Percentiles rank a stretch among this genome's conserved stretches.
Conservation (phyloP, 2,797 vertebrate genomes). For the Diglossa cyanea region DNA sequence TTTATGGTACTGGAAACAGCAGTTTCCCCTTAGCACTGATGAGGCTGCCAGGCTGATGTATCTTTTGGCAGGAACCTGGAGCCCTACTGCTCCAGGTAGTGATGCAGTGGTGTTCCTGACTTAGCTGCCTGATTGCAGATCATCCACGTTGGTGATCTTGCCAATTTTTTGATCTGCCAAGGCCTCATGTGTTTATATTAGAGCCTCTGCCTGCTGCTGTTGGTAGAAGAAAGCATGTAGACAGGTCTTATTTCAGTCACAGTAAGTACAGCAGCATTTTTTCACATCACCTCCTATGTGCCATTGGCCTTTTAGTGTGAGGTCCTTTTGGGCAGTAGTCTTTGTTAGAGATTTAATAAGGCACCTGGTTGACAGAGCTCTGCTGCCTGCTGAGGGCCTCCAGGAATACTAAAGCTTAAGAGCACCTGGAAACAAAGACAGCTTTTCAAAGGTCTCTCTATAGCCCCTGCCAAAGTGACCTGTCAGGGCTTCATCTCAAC, state of each 20-base stretch:
- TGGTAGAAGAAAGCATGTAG: background rate
- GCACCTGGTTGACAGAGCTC: background rate
- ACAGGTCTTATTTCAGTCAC: background rate
- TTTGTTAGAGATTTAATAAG: background rate
- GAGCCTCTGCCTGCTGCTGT: background rate
- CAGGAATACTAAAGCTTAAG: background rate
- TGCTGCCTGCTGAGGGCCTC: background rate
- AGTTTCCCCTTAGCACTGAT: background rate
- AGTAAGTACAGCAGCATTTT: background rate
- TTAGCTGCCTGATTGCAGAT: background rate
- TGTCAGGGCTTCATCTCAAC: conserved; percentile 20
- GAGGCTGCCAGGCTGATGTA: background rate
- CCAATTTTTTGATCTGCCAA: background rate
- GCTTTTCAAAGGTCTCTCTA: conserved; percentile 9
- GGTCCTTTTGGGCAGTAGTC: background rate
- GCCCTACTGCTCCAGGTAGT: background rate
- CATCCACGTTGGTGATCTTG: background rate
- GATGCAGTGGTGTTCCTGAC: background rate
- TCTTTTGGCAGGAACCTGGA: background rate
- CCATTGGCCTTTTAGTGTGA: background rate
- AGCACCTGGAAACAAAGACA: background rate
- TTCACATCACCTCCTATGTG: background rate
- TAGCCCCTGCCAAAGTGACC: background rate
- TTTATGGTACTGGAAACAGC: background rate
- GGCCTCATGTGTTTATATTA: background rate